Evolutionary conservation across 2,797 vertebrate genomes (phyloP), one percentile per base, ranked within the genome.

Genomic region (Eulemur coronatus): DNA sequence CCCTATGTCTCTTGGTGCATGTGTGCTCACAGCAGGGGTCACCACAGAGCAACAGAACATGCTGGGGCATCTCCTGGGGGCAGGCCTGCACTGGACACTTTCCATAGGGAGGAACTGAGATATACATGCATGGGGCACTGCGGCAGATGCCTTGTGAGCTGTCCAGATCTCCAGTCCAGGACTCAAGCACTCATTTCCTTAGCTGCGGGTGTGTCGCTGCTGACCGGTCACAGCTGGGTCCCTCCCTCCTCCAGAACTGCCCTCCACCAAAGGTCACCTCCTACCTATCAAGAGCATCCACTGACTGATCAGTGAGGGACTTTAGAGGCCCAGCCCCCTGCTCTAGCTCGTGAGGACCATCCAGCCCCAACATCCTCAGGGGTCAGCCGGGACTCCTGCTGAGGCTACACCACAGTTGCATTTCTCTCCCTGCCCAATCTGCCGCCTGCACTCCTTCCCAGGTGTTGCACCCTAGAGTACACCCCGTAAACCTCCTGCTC

Each of bases 141-240:
- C 3, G 0, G 33, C 13, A 26, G 78, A 30, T 28, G 15, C 10
- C 14, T 14, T 52, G 28, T 4, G 13, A 38, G 14, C 20, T 52
- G 30, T 2, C 41, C 43, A 20, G 28, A 9, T 33, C 4, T 50
- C 5, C 10, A 1, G 0, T 6, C 14, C 24, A 28, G n/a, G 18
- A 63, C 22, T 69, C 30, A 26, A 24, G 33, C 0, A 17, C n/a
- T 41, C 7, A 2, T 5, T 33, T 41, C 26, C 61, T 38, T 24
- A 65, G 26, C 69, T 81, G 72, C 33, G 9, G 73, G 5, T 30
- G 26, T 22, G 8, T 7, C 41, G 13, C 75, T 52, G 43, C 52
- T 33, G 26, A 69, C 13, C 14, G 2, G 2, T 26, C 26, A 33
- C 35, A 48, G 5, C 30, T 2, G 46, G 18, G 18, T 20, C 28